Evolutionary conservation across 2,888 invertebrate genomes (phyloP), one percentile per base, ranked within the genome.

Genomic region (Exephanes ischioxanthus): DNA sequence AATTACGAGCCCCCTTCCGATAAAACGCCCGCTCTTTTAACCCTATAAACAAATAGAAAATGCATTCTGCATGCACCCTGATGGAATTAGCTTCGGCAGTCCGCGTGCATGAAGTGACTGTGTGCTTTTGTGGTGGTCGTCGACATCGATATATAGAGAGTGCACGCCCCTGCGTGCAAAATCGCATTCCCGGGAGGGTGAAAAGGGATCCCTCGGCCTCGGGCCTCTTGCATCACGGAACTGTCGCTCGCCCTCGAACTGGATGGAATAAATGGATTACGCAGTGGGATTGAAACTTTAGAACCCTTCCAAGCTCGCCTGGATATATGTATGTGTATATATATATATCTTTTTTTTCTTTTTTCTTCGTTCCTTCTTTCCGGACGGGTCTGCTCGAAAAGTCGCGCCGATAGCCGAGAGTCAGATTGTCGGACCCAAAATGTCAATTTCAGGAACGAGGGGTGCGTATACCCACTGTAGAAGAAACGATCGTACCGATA

Each of bases 221-320:
- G 30, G 48, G 37, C 66, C 45, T 66, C 37, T 19, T 33, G 58
- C 71, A 30, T 51, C 45, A 19, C 16, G n/a, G 48, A 63, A 55
- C 80, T 61, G 37, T 76, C 67, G 53, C 67, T 51, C 77, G 61
- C 78, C 73, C 79, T 81, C 80, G 73, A 81, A 79, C 68, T 81
- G 66, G 72, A 82, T 85, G 85, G 82, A 82, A 85, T 85, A 85
- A 85, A 85, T 81, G 85, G 85, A 85, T 85, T 85, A 85, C 85
- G 82, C 81, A 82, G 81, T 75, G 81, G 78, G 85, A 85, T 85
- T 85, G 85, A 85, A 85, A 85, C 85, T 85, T 82, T 75, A 78
- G 81, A 85, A 82, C 81, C 73, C 81, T 81, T 78, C 77, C 82
- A 58, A 61, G 37, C 67, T 67, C 67, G 16, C 53, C 19, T 51